Conservation (phyloP, 92 coral and sea anemone species). For the Epizoanthus ramosus region DNA sequence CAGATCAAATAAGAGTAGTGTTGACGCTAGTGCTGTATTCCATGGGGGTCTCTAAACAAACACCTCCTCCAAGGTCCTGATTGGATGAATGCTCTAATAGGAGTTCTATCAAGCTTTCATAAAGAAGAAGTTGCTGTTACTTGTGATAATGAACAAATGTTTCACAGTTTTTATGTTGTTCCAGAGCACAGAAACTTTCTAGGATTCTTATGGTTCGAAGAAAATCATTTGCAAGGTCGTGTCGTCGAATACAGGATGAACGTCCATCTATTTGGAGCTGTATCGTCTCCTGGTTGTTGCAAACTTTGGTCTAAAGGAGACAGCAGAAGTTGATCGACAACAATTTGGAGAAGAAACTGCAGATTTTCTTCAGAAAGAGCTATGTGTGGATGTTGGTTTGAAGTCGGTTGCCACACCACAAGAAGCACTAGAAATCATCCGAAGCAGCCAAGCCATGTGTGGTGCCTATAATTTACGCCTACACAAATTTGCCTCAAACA, state of each 20-base stretch:
- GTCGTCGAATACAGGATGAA: conserved; percentile 58
- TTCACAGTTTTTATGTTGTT: too few species aligned
- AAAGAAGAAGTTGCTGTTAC: neutral
- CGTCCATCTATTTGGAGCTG: conserved; percentile 61
- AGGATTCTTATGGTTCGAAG: neutral
- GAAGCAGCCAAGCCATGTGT: conserved; percentile 45
- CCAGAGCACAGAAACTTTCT: too few species aligned
- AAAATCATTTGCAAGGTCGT: conserved; percentile 20
- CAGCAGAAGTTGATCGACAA: conserved; percentile 40
- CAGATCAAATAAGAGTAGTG: conserved; percentile 51
- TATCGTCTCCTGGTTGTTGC: conserved; percentile 56
- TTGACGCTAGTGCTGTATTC: conserved; percentile 63
- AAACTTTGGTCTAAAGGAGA: conserved; percentile 57
- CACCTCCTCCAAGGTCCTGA: conserved; percentile 38
- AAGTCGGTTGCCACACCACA: conserved; percentile 45
- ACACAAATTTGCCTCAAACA: conserved; percentile 55
- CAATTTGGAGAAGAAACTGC: conserved; percentile 42
- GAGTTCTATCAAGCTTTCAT: neutral
- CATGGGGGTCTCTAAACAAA: conserved; percentile 36
- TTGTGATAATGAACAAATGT: too few species aligned
- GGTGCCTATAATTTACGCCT: conserved; percentile 36
- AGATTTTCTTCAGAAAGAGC: conserved; percentile 49
- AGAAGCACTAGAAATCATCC: conserved; percentile 33
- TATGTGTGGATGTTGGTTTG: conserved; percentile 56
- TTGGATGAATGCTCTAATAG: conserved; percentile 9